Conservation (phyloP, 2,113 vertebrate species). For the Sceloporus undulatus region DNA sequence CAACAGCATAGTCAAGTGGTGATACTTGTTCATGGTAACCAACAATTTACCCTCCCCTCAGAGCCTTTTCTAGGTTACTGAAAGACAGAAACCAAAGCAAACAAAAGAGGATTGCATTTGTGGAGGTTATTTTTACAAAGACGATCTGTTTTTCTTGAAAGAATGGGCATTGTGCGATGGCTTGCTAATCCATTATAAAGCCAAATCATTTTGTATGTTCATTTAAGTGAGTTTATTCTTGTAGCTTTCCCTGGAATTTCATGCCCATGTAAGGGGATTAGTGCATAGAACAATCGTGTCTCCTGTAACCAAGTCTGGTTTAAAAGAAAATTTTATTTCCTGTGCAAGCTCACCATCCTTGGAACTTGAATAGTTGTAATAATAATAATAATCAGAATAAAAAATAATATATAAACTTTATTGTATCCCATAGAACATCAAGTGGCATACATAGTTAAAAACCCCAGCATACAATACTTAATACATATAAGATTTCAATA, state of each 20-base stretch:
- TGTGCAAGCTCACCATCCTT: background rate
- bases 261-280: slow-evolving; percentile 15
- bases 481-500: too few species aligned
- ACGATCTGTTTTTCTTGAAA: background rate
- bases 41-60: background rate
- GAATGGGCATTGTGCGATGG: slow-evolving; percentile 15
- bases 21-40: background rate
- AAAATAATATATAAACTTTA: too few species aligned
- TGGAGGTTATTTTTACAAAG: background rate
- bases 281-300: slow-evolving; percentile 12
- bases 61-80: background rate
- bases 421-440: too few species aligned
- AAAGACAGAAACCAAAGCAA: background rate
- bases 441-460: too few species aligned
- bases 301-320: slow-evolving; percentile 2
- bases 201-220: slow-evolving; percentile 33
- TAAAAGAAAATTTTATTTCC: background rate
- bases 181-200: slow-evolving; percentile 27
- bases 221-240: slow-evolving; percentile 29
- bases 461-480: too few species aligned
- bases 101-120: slow-evolving; percentile 21
- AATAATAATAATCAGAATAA: too few species aligned
- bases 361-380: slow-evolving; percentile 2
- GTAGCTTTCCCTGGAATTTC: slow-evolving; percentile 22
- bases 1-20: background rate